Percentiles rank a stretch among this genome's conserved stretches.
phyloP scores from a whole-genome alignment of 2,797 vertebrate species.

The Chlorospingus semifuscus region DNA sequence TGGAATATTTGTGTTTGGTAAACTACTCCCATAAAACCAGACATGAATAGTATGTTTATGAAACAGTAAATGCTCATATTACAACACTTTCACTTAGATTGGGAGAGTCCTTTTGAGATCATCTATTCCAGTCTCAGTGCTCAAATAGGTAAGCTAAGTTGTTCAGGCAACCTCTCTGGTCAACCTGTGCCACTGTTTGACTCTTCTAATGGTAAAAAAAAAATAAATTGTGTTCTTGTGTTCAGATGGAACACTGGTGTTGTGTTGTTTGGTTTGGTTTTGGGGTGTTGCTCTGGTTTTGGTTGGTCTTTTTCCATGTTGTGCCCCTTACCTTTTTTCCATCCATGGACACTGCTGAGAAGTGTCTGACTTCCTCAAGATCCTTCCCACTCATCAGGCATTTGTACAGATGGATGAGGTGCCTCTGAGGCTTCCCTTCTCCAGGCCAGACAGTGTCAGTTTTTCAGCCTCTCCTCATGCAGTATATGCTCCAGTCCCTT shows the following conservation, averaged over 20 bases:
- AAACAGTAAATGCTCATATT: background rate
- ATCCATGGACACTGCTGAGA: background rate
- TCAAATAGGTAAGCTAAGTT: background rate
- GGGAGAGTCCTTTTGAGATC: background rate
- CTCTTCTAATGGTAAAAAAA: background rate
- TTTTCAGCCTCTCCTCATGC: background rate
- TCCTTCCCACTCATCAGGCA: background rate
- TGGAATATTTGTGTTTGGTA: background rate
- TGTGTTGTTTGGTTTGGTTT: background rate
- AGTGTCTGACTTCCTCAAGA: background rate
- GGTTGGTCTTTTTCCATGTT: background rate
- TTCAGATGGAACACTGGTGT: background rate
- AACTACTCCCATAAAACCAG: background rate
- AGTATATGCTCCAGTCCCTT: background rate
- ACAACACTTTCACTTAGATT: background rate
- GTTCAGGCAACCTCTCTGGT: background rate
- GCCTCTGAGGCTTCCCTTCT: background rate
- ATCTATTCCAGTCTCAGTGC: background rate
- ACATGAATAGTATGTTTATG: background rate
- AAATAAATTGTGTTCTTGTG: accelerated
- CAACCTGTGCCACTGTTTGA: background rate
- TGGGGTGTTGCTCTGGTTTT: background rate
- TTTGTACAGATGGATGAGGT: background rate
- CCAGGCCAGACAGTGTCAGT: background rate
- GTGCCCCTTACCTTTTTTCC: background rate